A percentile compares a stretch with the other conserved stretches of the same genome.
Conservation (phyloP, 2,113 vertebrate species). For the Nothoprocta perdicaria region DNA sequence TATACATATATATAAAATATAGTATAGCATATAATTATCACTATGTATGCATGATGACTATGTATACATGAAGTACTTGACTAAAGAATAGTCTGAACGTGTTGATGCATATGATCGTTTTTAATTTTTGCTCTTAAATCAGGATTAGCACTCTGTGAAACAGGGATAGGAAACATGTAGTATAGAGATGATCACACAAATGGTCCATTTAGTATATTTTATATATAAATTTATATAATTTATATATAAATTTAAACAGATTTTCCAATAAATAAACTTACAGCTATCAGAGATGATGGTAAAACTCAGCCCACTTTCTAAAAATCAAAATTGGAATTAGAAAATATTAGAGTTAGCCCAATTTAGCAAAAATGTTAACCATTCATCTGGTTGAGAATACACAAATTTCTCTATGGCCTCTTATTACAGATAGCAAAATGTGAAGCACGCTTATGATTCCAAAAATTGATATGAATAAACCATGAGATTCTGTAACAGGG, state of each 20-base stretch:
- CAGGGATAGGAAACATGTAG: conserved; percentile 32
- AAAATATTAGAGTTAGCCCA: neutral
- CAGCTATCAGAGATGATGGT: neutral
- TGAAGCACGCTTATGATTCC: neutral
- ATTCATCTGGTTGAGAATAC: neutral
- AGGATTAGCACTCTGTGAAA: conserved; percentile 46
- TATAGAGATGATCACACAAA: conserved; percentile 1
- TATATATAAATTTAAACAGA: neutral
- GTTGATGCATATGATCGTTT: conserved; percentile 29
- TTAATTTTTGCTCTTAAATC: conserved; percentile 54
- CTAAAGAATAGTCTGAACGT: conserved; percentile 55
- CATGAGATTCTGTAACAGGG: neutral
- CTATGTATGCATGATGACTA: neutral
- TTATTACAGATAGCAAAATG: conserved; percentile 28
- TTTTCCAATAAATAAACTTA: neutral
- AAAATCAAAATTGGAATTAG: neutral
- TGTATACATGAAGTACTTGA: neutral
- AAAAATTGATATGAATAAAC: neutral
- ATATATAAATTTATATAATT: neutral
- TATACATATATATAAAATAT: no score
- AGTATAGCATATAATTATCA: neutral
- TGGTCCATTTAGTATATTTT: neutral
- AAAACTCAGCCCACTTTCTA: neutral
- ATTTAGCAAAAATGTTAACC: neutral
- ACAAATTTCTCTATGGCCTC: neutral